phyloP scores from a whole-genome alignment of 2,888 invertebrate genomes.

The Nematopogon swammerdamellus region DNA sequence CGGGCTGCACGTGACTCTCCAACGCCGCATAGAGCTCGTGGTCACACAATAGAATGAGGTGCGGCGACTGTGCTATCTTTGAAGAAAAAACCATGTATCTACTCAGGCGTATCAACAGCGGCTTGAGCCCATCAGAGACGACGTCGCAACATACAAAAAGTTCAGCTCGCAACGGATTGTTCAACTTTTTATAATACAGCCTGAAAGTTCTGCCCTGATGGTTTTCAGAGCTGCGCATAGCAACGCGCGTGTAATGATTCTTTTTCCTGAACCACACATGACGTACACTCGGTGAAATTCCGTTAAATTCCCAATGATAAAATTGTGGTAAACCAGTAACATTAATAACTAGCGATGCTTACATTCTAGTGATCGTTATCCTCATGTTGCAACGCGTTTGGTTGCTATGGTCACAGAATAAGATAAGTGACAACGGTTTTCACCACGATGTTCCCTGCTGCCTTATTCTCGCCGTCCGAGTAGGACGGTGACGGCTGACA shows the following conservation, averaged over 20 bases:
- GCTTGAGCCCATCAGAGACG: constrained; percentile 5
- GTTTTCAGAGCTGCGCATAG: background rate
- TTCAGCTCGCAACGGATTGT: constrained; percentile 6
- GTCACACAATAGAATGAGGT: constrained; percentile 5
- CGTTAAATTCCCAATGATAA: constrained; percentile 2
- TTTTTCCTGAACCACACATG: constrained; percentile 3
- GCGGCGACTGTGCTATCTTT: constrained; percentile 5
- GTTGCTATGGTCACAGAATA: too few relatives aligned
- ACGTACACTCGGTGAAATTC: constrained; percentile 3
- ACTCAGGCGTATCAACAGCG: constrained; percentile 4
- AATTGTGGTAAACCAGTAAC: background rate
- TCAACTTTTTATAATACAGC: constrained; percentile 5
- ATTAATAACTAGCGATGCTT: too few relatives aligned
- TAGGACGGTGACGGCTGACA: too few relatives aligned
- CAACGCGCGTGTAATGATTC: background rate
- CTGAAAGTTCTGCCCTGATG: constrained; percentile 4
- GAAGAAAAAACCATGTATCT: constrained; percentile 4
- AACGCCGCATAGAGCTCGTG: constrained; percentile 3
- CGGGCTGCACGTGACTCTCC: constrained; percentile 2
- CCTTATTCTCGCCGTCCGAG: too few relatives aligned
- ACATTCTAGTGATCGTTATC: too few relatives aligned
- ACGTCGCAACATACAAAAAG: constrained; percentile 4
- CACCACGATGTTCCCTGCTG: too few relatives aligned
- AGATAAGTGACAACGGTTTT: too few relatives aligned
- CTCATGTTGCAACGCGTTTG: too few relatives aligned